A percentile compares a stretch with the other conserved stretches of the same genome.
These are phyloP conservation scores for Oenanthe melanoleuca DNA, from an alignment of 2,113 vertebrate genomes.

Conservation along the genomic window DNA sequence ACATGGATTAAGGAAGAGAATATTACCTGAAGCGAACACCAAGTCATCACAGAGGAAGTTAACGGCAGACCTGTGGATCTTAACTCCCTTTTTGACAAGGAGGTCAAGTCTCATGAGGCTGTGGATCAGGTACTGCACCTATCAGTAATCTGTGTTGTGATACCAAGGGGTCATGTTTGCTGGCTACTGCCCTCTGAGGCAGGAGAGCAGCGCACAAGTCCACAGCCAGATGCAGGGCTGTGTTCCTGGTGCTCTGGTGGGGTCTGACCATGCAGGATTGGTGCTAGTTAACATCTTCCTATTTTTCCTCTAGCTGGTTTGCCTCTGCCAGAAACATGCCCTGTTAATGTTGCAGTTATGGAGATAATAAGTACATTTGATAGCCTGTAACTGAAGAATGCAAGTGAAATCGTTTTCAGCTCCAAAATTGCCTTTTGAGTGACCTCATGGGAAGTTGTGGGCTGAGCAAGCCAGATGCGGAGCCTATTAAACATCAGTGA, in stretches of 20 bases:
- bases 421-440: background rate
- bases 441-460: background rate
- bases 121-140: background rate
- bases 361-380: background rate
- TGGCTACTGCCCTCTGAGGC: background rate
- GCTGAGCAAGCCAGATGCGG: rapidly evolving
- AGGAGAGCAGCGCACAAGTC: background rate
- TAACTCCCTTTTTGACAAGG: background rate
- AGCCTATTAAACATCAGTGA: rapidly evolving
- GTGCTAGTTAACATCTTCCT: background rate
- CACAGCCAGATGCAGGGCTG: rapidly evolving
- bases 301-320: background rate
- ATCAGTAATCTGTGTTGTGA: background rate
- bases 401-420: background rate
- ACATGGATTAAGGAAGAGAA: background rate
- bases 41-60: background rate
- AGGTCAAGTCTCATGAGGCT: background rate
- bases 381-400: background rate
- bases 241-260: rapidly evolving
- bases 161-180: background rate
- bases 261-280: background rate
- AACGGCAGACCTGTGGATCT: background rate
- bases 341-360: background rate
- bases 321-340: background rate
- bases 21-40: background rate